Base-by-base conservation (phyloP, 2,113 vertebrate genomes). In the Indicator maculatus region DNA sequence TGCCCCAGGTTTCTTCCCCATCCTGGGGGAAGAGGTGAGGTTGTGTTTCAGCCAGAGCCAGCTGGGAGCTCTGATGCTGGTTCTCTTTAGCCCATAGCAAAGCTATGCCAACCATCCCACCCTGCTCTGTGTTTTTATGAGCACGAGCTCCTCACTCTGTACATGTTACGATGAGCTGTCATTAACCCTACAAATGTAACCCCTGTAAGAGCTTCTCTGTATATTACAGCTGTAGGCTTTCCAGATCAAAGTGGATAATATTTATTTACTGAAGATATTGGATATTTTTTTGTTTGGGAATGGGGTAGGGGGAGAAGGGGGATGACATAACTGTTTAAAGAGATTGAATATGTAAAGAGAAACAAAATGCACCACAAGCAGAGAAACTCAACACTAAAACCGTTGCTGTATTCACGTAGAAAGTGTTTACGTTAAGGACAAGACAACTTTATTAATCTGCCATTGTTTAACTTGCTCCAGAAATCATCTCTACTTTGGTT, bases 401-500 rank as follows among this genome's bases (percentile, higher is more conserved):
- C 47, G 44, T 97, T 21, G 19, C 92, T 83, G 91, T 89, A 73
- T 96, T 84, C 86, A 81, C 30, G 31, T 96, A 72, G 92, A 39
- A 93, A 92, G 95, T 77, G 93, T 90, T 91, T 92, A 58, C 12
- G 1, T 95, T 86, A 8, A 75, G 67, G 70, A 93, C 9, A 2
- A 92, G 79, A 77, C 83, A 83, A 72, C 77, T 83, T 92, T 80
- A 38, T 92, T 96, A 75, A 71, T 79, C 92, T 85, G 66, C 93
- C 90, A 21, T 96, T 88, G 94, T 96, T 96, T 95, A 96, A 96
- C 97, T 92, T 86, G 93, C 97, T 97, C 97, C 97, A 97, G 93
- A 97, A 96, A 86, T 96, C 98, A 96, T 97, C 96, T 98, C 94
- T 97, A 97, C 97, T 98, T 98, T 97, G 98, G 98, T 98, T 98